These are phyloP conservation scores for Drosophila pseudoananassae DNA, from an alignment of 1,140 invertebrate genomes.

Conservation along the genomic window DNA sequence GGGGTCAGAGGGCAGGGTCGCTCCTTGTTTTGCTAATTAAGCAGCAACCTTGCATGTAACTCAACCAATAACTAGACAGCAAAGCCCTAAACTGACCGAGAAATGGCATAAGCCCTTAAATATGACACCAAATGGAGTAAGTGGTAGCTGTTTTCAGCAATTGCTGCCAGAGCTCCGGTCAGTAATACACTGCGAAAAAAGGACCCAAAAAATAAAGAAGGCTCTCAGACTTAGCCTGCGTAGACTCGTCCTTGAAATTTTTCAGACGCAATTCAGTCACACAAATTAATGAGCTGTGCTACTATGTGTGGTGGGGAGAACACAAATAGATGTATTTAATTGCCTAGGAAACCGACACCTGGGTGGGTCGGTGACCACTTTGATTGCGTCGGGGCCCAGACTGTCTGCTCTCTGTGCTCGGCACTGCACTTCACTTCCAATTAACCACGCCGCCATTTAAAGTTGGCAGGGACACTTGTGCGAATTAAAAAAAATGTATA, in stretches of 20 bases:
- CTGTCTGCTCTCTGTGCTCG: conserved; percentile 11
- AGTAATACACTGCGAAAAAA: too few relatives aligned
- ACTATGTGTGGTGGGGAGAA: conserved; percentile 11
- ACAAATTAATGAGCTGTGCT: conserved; percentile 26
- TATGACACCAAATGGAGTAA: not conserved
- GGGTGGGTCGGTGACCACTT: conserved; percentile 40
- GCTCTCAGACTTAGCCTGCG: too few relatives aligned
- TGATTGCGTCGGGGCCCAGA: conserved; percentile 30
- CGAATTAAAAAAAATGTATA: conserved; percentile 37
- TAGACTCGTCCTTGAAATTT: conserved; percentile 10
- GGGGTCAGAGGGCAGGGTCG: not conserved
- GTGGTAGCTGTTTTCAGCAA: not conserved
- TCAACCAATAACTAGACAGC: conserved; percentile 24
- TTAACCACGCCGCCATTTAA: conserved; percentile 49
- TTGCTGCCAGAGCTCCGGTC: not conserved
- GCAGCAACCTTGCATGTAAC: conserved; percentile 27
- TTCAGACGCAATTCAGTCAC: conserved; percentile 29
- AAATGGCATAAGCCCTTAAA: conserved; percentile 10
- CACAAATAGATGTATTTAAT: conserved; percentile 46
- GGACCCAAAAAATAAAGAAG: too few relatives aligned
- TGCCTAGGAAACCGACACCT: conserved; percentile 45
- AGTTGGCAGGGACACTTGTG: conserved; percentile 21
- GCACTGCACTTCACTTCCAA: conserved; percentile 55
- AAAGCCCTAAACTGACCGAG: not conserved
- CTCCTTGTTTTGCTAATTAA: conserved; percentile 60